Base-by-base conservation (phyloP, 37 sponge, comb jelly and placozoan species). In the Geodia barretti region DNA sequence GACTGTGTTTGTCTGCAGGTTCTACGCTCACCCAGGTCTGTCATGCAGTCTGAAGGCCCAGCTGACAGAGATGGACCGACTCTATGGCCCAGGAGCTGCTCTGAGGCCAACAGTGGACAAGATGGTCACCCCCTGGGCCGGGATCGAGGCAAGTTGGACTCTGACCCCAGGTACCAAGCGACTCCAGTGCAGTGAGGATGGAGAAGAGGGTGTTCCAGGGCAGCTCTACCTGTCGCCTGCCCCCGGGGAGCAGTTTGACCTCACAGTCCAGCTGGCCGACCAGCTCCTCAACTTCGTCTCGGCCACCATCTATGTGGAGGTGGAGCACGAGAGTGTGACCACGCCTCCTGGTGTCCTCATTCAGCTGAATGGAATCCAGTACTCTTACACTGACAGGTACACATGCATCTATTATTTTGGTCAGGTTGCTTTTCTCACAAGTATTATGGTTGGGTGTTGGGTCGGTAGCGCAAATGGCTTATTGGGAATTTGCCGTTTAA, bases 201-300 rank as follows among this genome's bases (percentile, higher is more conserved):
- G 64, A 26, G 34, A 41, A 31, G 89, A 89, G 60, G 7, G 74
- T 1, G 34, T 64, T 28, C 89, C 89, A 7, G 82, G 83, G 36
- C 33, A 84, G 26, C 72, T 92, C 21, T 7, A 70, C 58, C 82
- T 92, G 63, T 77, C 83, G 20, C 93, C 93, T 29, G 89, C 93
- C 30, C 86, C 93, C 31, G 93, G 93, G 61, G 93, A 92, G 65
- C 73, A 85, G 70, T 92, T 92, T 85, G 93, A 92, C 66, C 64
- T 92, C 4, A 88, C 93, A 0, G 39, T 92, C 32, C 93, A 85
- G 68, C 41, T 92, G 62, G 76, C 76, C 0, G 93, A 92, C 61
- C 89, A 88, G 61, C 24, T 92, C 36, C 70, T 92, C 8, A 85
- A 85, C 70, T 73, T 36, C 30, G 77, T 84, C 1, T 64, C 73